Base-by-base conservation (phyloP, 1,140 invertebrate genomes). In the Mamestra configurata region DNA sequence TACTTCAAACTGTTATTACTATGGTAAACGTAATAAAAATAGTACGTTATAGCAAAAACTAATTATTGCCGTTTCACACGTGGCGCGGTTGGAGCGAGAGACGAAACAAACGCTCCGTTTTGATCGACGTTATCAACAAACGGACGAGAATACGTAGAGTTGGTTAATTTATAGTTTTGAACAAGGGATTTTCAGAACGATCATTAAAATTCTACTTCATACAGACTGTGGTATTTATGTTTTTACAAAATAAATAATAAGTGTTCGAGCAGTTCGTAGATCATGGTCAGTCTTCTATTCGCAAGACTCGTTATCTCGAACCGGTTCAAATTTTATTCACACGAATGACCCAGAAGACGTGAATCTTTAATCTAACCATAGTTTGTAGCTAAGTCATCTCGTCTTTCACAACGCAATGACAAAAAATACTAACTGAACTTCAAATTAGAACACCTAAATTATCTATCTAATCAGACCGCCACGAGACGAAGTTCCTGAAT, bases 11-110 rank as follows among this genome's bases (percentile, higher is more conserved):
- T 71, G 68, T 53, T 71, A 71, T 49, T 71, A 46, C 37, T 68
- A 68, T 68, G 64, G 53, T 73, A 55, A 73, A 70, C 66, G 20
- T 49, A 70, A 70, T 70, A 70, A 70, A 70, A 70, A 70, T 70
- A 49, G 37, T 49, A 27, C 27, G 66, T 49, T 49, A 68, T 49
- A 24, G 37, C 40, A n/a, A 43, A 49, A 68, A 49, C 20, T 46
- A 49, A 70, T 49, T 49, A 70, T 70, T 70, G 10, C 22, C 6
- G 22, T 27, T 70, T 15, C 40, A 27, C 64, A 46, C 66, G 40
- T 70, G 51, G 51, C 27, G 27, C 43, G n/a, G 8, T 57, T 51
- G 11, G 13, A 55, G 37, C 49, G 24, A 55, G 37, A 49, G 70
- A 53, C 68, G 68, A 71, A 71, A 27, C 49, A 71, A 70, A 71